Evolutionary conservation across 2,888 invertebrate species (phyloP), one percentile per base, ranked within the genome.

Genomic region (Myopa tessellatipennis): DNA sequence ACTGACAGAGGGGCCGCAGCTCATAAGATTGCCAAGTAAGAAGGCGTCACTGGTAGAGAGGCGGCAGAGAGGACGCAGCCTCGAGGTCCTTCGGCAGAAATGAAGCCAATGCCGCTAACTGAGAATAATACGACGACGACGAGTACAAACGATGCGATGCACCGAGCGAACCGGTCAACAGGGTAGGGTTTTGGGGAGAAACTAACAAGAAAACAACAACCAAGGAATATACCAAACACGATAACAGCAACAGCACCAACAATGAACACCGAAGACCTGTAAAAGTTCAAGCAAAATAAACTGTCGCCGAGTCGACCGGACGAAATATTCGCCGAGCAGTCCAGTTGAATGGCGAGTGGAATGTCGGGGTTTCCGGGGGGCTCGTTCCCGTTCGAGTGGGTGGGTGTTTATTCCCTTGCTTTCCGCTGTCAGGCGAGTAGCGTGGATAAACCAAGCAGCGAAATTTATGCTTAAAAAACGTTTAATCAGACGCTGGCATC

Each of bases 21-120:
- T 45, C 45, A 45, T 8, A 45, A 45, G 45, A 45, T 45, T 45
- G 45, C 45, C 45, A 45, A 45, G 26, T 26, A 26, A 26, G 45
- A 45, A 45, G 45, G 45, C 45, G 45, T n/a, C 58, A 58, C 5
- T 12, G 61, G 26, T 0, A 61, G 26, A 61, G 61, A 61, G 61
- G 26, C 61, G 5, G 61, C 61, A 14, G 38, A 67, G 34, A 8
- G 26, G 34, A 34, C 16, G 26, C 65, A 36, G 68, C 78, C 69
- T 4, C 12, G 75, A 5, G 58, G 78, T 60, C 18, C 50, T 63
- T 50, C 78, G 58, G 78, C 76, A 78, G 58, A 77, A 79, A 79
- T 77, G 77, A 78, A 78, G 76, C 79, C 79, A 79, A 78, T 79
- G 80, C 78, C 77, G 76, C 67, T 72, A 77, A 76, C 77, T 34